These are phyloP conservation scores for Camponotus fellah DNA, from an alignment of 2,888 invertebrate species.

Conservation along the genomic window DNA sequence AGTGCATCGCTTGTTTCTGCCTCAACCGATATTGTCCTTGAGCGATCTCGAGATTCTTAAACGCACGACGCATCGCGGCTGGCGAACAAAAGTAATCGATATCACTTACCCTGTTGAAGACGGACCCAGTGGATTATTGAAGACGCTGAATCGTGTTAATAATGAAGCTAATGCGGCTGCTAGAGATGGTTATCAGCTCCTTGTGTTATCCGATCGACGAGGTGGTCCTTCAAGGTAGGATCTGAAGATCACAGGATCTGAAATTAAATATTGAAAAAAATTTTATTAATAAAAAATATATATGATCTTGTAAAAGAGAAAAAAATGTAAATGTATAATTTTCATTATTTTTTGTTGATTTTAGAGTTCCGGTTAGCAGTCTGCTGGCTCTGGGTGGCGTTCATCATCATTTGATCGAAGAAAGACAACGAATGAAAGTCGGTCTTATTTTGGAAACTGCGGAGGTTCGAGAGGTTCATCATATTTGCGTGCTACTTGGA, in stretches of 20 bases:
- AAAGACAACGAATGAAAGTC: conserved; percentile 98
- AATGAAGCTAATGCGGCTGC: conserved; percentile 94
- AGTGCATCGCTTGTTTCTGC: conserved; percentile 95
- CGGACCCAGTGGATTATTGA: conserved; percentile 92
- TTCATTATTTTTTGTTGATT: conserved; percentile 33
- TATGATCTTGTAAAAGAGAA: background rate
- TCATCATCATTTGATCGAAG: conserved; percentile 98
- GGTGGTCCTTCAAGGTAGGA: conserved; percentile 87
- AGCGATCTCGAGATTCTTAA: conserved; percentile 96
- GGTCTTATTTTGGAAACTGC: conserved; percentile 98
- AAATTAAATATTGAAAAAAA: background rate
- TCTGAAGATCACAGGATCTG: background rate
- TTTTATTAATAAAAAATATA: background rate
- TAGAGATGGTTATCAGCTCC: conserved; percentile 91
- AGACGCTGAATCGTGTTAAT: conserved; percentile 93
- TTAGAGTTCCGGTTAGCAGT: conserved; percentile 92
- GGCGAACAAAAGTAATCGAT: conserved; percentile 96
- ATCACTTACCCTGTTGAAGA: conserved; percentile 94
- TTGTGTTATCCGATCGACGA: conserved; percentile 94
- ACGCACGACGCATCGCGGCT: conserved; percentile 93
- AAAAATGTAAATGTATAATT: background rate
- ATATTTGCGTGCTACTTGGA: conserved; percentile 97
- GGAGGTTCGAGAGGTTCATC: conserved; percentile 98
- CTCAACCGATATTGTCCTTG: conserved; percentile 97
- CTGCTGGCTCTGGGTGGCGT: conserved; percentile 96